A percentile compares a stretch with the other conserved stretches of the same genome.
phyloP scores from a whole-genome alignment of 2,888 invertebrate species.

The Plebejus melissa region DNA sequence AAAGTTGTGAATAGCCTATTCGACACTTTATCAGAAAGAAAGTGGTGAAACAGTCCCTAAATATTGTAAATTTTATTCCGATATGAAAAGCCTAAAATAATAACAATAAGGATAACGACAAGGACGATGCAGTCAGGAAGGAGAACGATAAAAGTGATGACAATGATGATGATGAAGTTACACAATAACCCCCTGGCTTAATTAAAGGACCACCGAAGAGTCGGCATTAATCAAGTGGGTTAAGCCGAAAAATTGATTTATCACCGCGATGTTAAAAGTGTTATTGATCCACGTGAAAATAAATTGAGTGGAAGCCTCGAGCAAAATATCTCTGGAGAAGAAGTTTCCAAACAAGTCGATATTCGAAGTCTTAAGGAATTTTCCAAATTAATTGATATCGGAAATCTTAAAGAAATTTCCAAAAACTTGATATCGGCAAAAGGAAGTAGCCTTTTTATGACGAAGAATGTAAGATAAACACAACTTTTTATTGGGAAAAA shows the following conservation, averaged over 20 bases:
- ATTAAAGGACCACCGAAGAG: constrained; percentile 18
- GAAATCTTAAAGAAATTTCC: neutral
- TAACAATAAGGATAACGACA: neutral
- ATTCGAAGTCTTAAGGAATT: neutral
- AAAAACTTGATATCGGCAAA: too few relatives aligned
- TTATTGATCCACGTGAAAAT: constrained; percentile 3
- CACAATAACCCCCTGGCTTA: neutral
- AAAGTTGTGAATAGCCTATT: too few relatives aligned
- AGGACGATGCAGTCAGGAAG: neutral
- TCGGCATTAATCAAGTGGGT: constrained; percentile 4
- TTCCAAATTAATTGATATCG: neutral
- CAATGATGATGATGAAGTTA: neutral
- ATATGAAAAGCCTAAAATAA: too few relatives aligned
- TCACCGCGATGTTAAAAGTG: constrained; percentile 1
- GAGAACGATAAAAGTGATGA: neutral
- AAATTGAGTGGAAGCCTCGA: neutral
- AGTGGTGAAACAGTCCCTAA: too few relatives aligned
- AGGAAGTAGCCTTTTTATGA: too few relatives aligned
- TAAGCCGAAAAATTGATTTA: constrained; percentile 10
- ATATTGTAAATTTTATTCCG: too few relatives aligned
- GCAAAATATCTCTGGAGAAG: neutral
- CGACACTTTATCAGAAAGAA: too few relatives aligned
- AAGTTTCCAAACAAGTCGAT: neutral
- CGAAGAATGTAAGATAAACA: neutral
- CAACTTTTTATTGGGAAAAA: neutral